Evolutionary conservation across 2,113 vertebrate genomes (phyloP).

Genomic region (Lycocorax pyrrhopterus): DNA sequence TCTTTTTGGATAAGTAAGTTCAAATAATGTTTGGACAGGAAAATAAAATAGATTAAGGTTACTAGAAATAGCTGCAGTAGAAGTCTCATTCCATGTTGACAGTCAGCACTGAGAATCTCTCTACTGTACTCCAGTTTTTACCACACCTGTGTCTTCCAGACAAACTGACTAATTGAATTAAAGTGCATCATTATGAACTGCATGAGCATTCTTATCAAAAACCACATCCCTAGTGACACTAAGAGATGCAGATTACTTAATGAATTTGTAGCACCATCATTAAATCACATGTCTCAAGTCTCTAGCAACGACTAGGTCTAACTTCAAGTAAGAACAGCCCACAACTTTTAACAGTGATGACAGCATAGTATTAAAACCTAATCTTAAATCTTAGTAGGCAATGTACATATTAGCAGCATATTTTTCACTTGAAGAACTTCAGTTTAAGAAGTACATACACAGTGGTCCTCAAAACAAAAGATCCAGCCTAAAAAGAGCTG

Average conservation of each 20-base stretch:
- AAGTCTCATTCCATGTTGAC: neutral
- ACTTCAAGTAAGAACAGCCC: neutral
- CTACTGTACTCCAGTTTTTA: neutral
- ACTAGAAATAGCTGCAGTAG: neutral
- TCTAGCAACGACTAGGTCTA: neutral
- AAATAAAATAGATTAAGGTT: neutral
- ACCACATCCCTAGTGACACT: neutral
- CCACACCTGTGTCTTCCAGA: neutral
- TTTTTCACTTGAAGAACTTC: neutral
- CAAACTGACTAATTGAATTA: neutral
- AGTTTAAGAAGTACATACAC: neutral
- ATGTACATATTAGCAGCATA: neutral
- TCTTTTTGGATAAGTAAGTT: neutral
- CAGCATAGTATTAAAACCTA: constrained; percentile 52
- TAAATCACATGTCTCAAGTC: constrained; percentile 5
- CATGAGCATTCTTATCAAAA: neutral
- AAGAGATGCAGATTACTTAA: neutral
- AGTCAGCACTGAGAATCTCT: neutral
- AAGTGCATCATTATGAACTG: fast-evolving
- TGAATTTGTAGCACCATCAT: neutral
- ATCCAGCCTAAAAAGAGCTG: neutral
- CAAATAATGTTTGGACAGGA: neutral
- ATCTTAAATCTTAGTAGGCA: neutral
- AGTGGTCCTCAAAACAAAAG: neutral
- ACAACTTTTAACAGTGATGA: neutral